phyloP scores from a whole-genome alignment of 2,113 vertebrate genomes.

The Entelurus aequoreus region DNA sequence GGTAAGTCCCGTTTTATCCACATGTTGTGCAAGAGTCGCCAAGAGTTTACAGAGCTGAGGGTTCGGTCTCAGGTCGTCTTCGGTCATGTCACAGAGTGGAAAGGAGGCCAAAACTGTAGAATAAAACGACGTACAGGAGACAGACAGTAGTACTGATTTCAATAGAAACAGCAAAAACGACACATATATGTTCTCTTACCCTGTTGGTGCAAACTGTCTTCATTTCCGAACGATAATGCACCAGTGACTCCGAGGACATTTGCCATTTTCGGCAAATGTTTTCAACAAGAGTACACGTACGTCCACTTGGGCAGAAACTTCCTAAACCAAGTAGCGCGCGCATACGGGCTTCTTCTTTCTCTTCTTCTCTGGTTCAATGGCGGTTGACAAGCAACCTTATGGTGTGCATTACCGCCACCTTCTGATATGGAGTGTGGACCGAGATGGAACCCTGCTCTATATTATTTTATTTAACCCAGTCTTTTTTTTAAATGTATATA shows the following conservation, averaged over 20 bases:
- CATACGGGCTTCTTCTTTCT: too few relatives aligned
- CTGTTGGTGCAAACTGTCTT: constrained; percentile 58
- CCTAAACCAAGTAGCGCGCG: constrained; percentile 49
- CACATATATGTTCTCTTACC: constrained; percentile 35
- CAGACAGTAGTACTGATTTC: background rate
- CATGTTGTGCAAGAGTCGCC: constrained; percentile 67
- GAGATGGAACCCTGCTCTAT: too few relatives aligned
- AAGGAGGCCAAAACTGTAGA: constrained; percentile 66
- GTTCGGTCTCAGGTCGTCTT: constrained; percentile 75
- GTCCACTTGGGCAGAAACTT: constrained; percentile 22
- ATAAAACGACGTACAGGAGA: background rate
- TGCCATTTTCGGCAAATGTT: constrained; percentile 27
- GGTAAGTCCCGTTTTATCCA: constrained; percentile 76
- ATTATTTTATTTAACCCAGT: too few relatives aligned
- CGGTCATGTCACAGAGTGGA: constrained; percentile 70
- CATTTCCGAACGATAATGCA: constrained; percentile 32
- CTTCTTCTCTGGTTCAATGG: too few relatives aligned
- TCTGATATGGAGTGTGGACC: too few relatives aligned
- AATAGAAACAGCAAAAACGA: background rate
- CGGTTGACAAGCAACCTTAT: too few relatives aligned
- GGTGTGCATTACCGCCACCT: too few relatives aligned
- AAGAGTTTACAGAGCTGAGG: constrained; percentile 77
- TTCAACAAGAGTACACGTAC: background rate
- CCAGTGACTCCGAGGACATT: background rate
- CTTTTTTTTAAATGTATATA: too few relatives aligned